These are phyloP conservation scores for Melanostoma scalare DNA, from an alignment of 2,888 invertebrate species.

Conservation along the genomic window DNA sequence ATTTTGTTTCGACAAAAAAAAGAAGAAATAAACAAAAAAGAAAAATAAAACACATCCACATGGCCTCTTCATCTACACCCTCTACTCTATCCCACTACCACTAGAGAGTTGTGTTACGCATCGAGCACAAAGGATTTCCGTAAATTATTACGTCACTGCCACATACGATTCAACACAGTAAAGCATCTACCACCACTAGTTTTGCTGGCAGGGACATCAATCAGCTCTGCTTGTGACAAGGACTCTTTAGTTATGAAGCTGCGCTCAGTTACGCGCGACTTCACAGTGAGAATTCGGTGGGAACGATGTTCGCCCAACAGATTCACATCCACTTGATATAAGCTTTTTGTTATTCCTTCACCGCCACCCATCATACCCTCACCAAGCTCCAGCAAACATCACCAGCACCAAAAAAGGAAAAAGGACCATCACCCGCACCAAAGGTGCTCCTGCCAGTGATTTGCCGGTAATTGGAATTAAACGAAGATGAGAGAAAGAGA, in stretches of 20 bases:
- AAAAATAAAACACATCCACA: conserved; percentile 18
- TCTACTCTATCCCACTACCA: neutral
- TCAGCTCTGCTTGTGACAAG: conserved; percentile 70
- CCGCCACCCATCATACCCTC: neutral
- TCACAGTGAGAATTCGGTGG: conserved; percentile 15
- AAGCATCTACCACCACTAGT: conserved; percentile 30
- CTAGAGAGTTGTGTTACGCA: conserved; percentile 44
- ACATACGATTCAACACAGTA: neutral
- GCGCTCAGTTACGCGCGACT: conserved; percentile 45
- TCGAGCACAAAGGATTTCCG: conserved; percentile 63
- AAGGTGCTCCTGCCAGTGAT: conserved; percentile 58
- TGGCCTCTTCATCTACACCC: conserved; percentile 3
- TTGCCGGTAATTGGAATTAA: conserved; percentile 68
- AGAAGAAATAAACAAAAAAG: too few species aligned
- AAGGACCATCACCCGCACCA: conserved; percentile 24
- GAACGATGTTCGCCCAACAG: conserved; percentile 39
- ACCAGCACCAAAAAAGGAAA: conserved; percentile 13
- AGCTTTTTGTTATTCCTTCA: conserved; percentile 58
- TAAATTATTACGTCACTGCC: conserved; percentile 66
- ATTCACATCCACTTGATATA: conserved; percentile 69
- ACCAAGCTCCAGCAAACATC: neutral
- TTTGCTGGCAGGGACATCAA: conserved; percentile 63
- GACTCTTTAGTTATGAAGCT: conserved; percentile 64
- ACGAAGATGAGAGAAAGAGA: conserved; percentile 62
- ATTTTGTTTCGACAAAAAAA: conserved; percentile 20